A percentile compares a stretch with the other conserved stretches of the same genome.
These are phyloP conservation scores for Myripristis jacobus DNA, from an alignment of 2,797 vertebrate genomes.

Conservation along the genomic window DNA sequence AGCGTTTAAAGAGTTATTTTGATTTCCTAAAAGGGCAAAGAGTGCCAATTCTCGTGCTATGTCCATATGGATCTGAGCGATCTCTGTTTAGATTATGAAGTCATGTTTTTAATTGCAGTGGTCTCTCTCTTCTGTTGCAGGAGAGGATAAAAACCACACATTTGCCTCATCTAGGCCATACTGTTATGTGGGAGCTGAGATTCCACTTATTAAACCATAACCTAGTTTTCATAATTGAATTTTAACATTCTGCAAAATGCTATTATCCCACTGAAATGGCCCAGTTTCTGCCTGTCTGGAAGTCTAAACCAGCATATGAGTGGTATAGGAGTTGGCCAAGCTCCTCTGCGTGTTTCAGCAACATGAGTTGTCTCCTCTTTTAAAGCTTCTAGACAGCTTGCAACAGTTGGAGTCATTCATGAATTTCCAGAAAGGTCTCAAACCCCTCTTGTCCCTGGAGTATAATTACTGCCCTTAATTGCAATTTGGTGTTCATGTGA, in stretches of 20 bases:
- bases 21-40: constrained; percentile 32
- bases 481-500: constrained; percentile 52
- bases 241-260: constrained; percentile 54
- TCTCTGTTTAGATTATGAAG: constrained; percentile 55
- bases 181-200: constrained; percentile 33
- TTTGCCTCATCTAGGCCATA: constrained; percentile 40
- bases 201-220: constrained; percentile 61
- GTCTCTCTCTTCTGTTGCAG: constrained; percentile 14
- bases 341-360: constrained; percentile 38
- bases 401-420: constrained; percentile 50
- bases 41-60: constrained; percentile 20
- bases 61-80: constrained; percentile 45
- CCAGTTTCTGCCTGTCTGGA: constrained; percentile 60
- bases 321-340: constrained; percentile 35
- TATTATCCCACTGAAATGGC: constrained; percentile 42
- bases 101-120: constrained; percentile 58
- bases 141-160: constrained; percentile 45
- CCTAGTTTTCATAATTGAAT: constrained; percentile 62
- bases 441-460: constrained; percentile 37
- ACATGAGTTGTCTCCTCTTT: constrained; percentile 41
- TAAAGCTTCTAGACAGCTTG: constrained; percentile 16
- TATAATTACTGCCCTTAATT: constrained; percentile 53
- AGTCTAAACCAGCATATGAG: constrained; percentile 22
- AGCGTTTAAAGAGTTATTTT: constrained; percentile 30
- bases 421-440: constrained; percentile 57